Evolutionary conservation across 2,797 vertebrate species (phyloP), one percentile per base, ranked within the genome.

Genomic region (Protosalanx chinensis): DNA sequence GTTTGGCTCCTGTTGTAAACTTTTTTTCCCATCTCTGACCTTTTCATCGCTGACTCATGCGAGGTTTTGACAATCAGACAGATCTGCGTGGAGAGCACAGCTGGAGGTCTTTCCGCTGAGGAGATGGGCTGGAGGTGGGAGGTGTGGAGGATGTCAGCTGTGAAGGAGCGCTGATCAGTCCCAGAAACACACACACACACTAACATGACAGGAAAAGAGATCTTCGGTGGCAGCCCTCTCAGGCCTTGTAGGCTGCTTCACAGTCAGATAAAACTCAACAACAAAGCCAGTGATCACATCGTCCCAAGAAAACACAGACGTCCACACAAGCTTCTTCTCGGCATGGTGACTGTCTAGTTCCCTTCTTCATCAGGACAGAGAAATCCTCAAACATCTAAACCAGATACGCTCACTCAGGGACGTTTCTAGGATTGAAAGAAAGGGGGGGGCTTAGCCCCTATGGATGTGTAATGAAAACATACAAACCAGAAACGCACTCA

Each of bases 1-100:
- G 35, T 46, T 64, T 15, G 10, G 60, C 15, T 53, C 56, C 66
- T 33, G 3, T 33, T 32, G 0, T 10, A 12, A 56, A 23, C 27
- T 37, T 70, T 70, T 16, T 57, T 73, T 27, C 23, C 32, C 5
- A n/a, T 35, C 1, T 73, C 51, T 82, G 82, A 86, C 82, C 81
- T 87, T 87, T 83, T 80, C 62, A 67, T 0, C 49, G 67, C 78
- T 15, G 33, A 68, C 56, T 63, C 18, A 12, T 49, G 73, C 81
- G 73, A 63, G 67, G 73, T 77, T 76, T 67, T 57, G 72, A 77
- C 77, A 74, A 67, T 77, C 66, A 70, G 74, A 86, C 67, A 76
- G 78, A 86, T 82, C 65, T 46, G 65, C 7, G 0, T 15, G 70
- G 72, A 81, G 81, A 60, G 75, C 78, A 20, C 81, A 76, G 49